Percentiles rank a stretch among this genome's conserved stretches.
These are phyloP conservation scores for Podarcis cretensis DNA, from an alignment of 2,113 vertebrate species.

Conservation along the genomic window DNA sequence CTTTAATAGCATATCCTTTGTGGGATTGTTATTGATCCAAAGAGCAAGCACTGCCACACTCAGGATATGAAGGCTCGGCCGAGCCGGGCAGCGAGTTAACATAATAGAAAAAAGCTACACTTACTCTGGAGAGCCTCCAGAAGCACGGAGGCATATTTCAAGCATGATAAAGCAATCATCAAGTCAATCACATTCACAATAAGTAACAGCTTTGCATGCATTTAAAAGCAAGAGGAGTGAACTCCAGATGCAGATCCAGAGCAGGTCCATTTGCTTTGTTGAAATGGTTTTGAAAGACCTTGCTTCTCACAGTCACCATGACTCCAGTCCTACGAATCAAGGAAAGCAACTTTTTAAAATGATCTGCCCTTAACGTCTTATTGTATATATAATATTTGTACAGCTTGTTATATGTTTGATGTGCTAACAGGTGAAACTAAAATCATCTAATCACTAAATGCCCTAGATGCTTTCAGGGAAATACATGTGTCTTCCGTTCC, in stretches of 20 bases:
- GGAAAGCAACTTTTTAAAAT: background rate
- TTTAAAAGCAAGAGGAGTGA: background rate
- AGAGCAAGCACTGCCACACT: constrained; percentile 17
- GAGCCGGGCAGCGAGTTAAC: constrained; percentile 25
- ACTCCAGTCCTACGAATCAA: background rate
- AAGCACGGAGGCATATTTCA: background rate
- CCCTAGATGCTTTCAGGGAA: too few relatives aligned
- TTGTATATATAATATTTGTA: background rate
- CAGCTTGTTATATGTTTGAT: background rate
- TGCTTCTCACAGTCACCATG: background rate
- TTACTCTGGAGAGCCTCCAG: constrained; percentile 8
- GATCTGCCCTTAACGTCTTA: background rate
- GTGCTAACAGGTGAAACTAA: background rate
- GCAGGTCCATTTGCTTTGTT: background rate
- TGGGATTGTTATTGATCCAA: constrained; percentile 16
- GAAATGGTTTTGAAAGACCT: background rate
- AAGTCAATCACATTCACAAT: constrained; percentile 8
- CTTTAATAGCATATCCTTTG: constrained; percentile 17
- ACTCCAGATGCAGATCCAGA: background rate
- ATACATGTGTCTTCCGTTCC: too few relatives aligned
- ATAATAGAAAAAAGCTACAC: constrained; percentile 18
- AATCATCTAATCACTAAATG: background rate
- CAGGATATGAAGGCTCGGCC: background rate
- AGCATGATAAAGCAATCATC: background rate
- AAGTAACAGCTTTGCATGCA: constrained; percentile 15